These are phyloP conservation scores for Perizoma affinitatum DNA, from an alignment of 2,888 invertebrate species.

Conservation along the genomic window DNA sequence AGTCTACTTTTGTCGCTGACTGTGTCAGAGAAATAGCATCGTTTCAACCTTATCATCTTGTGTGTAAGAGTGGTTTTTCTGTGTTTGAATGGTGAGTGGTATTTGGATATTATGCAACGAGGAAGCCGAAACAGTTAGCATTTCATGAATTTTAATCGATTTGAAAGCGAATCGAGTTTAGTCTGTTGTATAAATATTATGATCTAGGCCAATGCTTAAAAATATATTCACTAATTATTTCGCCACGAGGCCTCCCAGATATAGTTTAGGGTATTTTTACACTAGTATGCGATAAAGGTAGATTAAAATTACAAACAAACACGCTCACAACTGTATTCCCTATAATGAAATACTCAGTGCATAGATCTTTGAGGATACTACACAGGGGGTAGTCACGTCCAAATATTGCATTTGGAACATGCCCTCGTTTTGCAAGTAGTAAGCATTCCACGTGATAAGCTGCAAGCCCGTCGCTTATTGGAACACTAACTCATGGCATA, in stretches of 20 bases:
- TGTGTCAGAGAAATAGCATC: conserved; percentile 33
- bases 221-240: conserved; percentile 14
- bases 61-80: conserved; percentile 42
- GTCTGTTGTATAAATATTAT: conserved; percentile 13
- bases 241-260: conserved; percentile 1
- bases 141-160: conserved; percentile 65
- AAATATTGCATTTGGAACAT: no score
- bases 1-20: no score
- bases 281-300: no score
- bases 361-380: no score
- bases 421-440: no score
- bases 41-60: conserved; percentile 39
- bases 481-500: no score
- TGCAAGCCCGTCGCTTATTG: no score
- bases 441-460: no score
- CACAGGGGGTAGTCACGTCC: no score
- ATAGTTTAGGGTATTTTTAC: neutral
- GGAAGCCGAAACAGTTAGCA: conserved; percentile 58
- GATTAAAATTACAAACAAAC: no score
- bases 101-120: conserved; percentile 66
- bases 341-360: no score
- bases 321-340: no score
- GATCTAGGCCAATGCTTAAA: conserved; percentile 10
- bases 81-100: conserved; percentile 8
- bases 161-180: conserved; percentile 28